These are phyloP conservation scores for Lagocephalus sceleratus DNA, from an alignment of 2,797 vertebrate genomes.

Conservation along the genomic window DNA sequence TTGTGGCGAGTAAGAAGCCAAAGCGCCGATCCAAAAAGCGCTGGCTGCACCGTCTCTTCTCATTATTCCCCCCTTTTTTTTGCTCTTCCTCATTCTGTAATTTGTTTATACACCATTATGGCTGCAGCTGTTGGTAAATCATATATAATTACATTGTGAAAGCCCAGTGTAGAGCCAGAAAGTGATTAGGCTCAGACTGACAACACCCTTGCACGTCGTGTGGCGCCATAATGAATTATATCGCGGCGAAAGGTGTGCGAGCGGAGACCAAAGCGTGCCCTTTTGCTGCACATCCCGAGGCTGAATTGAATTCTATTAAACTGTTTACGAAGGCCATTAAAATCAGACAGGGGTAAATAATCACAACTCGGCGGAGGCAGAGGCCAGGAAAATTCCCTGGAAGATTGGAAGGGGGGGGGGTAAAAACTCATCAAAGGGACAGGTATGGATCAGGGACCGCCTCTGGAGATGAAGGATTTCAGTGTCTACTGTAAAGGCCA, in stretches of 20 bases:
- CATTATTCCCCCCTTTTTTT: slow-evolving; percentile 35
- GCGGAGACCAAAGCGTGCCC: slow-evolving; percentile 43
- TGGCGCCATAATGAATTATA: slow-evolving; percentile 56
- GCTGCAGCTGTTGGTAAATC: slow-evolving; percentile 75
- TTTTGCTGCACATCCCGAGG: slow-evolving; percentile 48
- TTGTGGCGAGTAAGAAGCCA: slow-evolving; percentile 51
- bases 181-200: slow-evolving; percentile 51
- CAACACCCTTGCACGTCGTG: slow-evolving; percentile 43
- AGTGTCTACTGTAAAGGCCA: too few species aligned
- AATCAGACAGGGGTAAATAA: slow-evolving; percentile 63
- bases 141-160: slow-evolving; percentile 72
- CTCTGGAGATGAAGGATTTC: too few species aligned
- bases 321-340: slow-evolving; percentile 58
- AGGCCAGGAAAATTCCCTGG: slow-evolving; percentile 14
- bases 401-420: background rate
- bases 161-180: slow-evolving; percentile 44
- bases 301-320: slow-evolving; percentile 57
- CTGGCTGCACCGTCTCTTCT: slow-evolving; percentile 53
- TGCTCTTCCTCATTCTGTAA: slow-evolving; percentile 42
- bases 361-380: slow-evolving; percentile 45
- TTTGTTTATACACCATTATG: slow-evolving; percentile 69
- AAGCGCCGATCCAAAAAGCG: slow-evolving; percentile 51
- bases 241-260: slow-evolving; percentile 31
- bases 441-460: too few species aligned
- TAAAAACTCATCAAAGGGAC: too few species aligned